Base-by-base conservation (phyloP, 2,797 vertebrate species). In the Chromis chromis region DNA sequence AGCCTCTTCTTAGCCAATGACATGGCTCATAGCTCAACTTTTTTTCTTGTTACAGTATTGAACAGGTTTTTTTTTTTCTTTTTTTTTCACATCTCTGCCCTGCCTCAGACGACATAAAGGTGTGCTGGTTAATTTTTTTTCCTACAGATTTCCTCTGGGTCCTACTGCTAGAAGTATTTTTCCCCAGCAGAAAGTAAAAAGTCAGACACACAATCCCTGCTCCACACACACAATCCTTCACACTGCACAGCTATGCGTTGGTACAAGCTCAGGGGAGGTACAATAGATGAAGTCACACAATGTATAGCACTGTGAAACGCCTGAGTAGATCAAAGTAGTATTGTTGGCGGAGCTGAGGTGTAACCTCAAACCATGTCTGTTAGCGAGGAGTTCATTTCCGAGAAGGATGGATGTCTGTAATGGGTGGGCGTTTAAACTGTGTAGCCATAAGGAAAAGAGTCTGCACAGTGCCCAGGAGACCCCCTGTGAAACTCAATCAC, bases 301-400 rank as follows among this genome's bases (percentile, higher is more conserved):
- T 94, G 91, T 93, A 83, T 79, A 86, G 90, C 93, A 92, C 94
- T 94, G 88, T 85, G 89, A 89, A 87, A 90, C 75, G 83, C 73
- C 82, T 72, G 65, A 74, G 42, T 42, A 82, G 80, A 94, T 94
- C 93, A 95, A 95, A 94, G 94, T 94, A 3, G 73, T 76, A 91
- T 92, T 94, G 94, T 94, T 86, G 88, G 82, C 75, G 79, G 79
- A 80, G 67, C 81, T 63, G 87, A 92, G 90, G 90, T 89, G 94
- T 93, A 95, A 95, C 93, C 84, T 81, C 93, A 95, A 93, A 95
- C 94, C 94, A 76, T 81, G 79, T 91, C 88, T 91, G 89, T 89
- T 83, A 90, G 88, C 76, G 28, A 85, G 83, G 89, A 77, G 81
- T 88, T 94, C 92, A 94, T 95, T 95, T 96, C 94, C 93, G 87